These are phyloP conservation scores for Deroplatys truncata DNA, from an alignment of 2,888 invertebrate species.

Conservation along the genomic window DNA sequence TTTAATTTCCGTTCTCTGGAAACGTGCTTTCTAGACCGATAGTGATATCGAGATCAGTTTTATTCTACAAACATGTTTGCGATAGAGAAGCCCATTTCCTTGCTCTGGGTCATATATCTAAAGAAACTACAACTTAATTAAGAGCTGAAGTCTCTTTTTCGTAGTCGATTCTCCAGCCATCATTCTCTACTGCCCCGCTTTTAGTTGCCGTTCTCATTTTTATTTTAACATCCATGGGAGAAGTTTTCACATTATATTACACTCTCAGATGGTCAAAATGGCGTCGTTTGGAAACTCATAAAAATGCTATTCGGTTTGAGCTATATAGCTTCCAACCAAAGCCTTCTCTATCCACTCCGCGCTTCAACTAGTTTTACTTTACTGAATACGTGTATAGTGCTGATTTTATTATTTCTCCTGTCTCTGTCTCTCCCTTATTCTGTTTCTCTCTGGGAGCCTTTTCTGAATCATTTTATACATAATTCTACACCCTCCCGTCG, in stretches of 20 bases:
- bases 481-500: neutral
- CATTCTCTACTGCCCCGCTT: neutral
- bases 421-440: neutral
- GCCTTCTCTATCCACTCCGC: neutral
- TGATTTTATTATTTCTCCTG: neutral
- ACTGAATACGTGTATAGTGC: neutral
- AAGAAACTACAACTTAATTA: conserved; percentile 1
- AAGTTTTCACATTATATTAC: conserved; percentile 10
- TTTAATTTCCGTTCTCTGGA: neutral
- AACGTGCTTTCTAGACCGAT: neutral
- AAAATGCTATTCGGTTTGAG: neutral
- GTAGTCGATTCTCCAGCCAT: neutral
- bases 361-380: neutral
- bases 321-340: neutral
- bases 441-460: neutral
- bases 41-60: neutral
- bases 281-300: conserved; percentile 9
- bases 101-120: neutral
- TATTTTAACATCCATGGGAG: neutral
- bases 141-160: neutral
- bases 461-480: neutral
- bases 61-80: neutral
- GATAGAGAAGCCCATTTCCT: neutral
- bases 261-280: conserved; percentile 7
- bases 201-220: neutral